Conservation (phyloP, 2,113 vertebrate genomes). For the Ciconia boyciana region DNA sequence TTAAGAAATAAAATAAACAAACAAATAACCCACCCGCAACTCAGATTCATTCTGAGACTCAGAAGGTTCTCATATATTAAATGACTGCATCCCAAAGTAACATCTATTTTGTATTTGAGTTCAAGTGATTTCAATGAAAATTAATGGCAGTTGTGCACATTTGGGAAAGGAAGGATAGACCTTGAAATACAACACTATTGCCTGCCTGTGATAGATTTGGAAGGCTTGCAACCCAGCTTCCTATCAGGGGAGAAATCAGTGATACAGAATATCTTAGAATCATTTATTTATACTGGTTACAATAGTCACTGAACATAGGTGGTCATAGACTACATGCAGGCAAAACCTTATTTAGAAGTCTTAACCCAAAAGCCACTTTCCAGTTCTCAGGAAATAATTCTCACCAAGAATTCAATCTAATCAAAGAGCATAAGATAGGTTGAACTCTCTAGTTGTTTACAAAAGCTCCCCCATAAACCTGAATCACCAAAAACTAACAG, state of each 20-base stretch:
- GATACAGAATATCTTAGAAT: background rate
- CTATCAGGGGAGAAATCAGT: constrained; percentile 1
- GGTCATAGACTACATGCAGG: background rate
- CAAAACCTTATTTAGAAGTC: constrained; percentile 17
- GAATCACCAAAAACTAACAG: constrained; percentile 29
- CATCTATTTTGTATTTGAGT: constrained; percentile 11
- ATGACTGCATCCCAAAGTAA: background rate
- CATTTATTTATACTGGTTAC: background rate
- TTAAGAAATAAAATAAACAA: constrained; percentile 53
- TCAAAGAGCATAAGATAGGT: background rate
- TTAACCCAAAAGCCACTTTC: background rate
- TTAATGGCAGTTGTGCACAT: constrained; percentile 6
- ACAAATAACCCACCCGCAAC: constrained; percentile 30
- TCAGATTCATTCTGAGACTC: background rate
- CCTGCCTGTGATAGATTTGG: background rate
- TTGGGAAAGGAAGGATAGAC: constrained; percentile 5
- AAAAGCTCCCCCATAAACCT: background rate
- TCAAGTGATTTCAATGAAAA: constrained; percentile 23
- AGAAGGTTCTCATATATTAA: constrained; percentile 23
- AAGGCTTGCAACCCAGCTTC: background rate
- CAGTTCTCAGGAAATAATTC: constrained; percentile 23
- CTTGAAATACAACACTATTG: background rate
- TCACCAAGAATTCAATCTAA: background rate
- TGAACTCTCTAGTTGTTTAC: constrained; percentile 10
- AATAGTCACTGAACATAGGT: background rate